Evolutionary conservation across 2,113 vertebrate species (phyloP).

Genomic region (Neopipo cinnamomea): DNA sequence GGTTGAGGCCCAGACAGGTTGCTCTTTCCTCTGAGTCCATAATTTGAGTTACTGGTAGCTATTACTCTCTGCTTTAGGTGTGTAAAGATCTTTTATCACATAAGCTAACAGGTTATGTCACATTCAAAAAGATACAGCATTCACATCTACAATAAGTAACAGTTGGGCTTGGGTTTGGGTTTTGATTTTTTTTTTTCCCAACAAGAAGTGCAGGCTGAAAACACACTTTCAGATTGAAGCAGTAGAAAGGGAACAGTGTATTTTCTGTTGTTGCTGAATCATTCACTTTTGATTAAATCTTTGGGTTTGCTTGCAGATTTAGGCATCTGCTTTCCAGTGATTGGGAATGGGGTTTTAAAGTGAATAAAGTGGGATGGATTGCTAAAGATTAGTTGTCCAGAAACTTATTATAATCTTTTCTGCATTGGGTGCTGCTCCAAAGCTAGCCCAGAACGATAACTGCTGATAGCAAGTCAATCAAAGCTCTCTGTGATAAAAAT

Average conservation of each 20-base stretch:
- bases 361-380: background rate
- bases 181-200: background rate
- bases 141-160: background rate
- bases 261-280: background rate
- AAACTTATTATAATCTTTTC: background rate
- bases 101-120: background rate
- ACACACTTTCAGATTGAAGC: background rate
- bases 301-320: background rate
- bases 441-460: background rate
- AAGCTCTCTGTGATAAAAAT: background rate
- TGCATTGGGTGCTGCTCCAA: background rate
- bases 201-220: background rate
- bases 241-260: background rate
- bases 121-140: background rate
- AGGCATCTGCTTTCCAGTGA: background rate
- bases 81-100: background rate
- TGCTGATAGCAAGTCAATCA: background rate
- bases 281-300: background rate
- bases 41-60: background rate
- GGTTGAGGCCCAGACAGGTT: accelerated
- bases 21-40: background rate
- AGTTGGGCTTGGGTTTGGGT: background rate
- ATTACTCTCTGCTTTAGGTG: background rate
- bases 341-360: background rate
- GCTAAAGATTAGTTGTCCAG: background rate